Evolutionary conservation across 2,113 vertebrate genomes (phyloP).

Genomic region (Aythya baeri): DNA sequence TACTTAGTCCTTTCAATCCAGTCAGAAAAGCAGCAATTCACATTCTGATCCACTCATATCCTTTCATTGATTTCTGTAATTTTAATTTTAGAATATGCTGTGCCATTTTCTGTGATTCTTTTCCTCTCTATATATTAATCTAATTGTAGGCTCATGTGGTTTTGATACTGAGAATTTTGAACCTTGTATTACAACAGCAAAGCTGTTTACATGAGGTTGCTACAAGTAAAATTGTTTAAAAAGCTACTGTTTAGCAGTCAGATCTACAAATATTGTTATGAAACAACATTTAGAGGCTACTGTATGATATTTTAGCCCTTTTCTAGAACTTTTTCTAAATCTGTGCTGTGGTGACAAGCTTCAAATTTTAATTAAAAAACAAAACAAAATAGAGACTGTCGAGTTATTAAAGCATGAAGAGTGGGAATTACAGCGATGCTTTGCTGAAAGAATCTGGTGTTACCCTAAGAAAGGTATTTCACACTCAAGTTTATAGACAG

Average conservation of each 20-base stretch:
- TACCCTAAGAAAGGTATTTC: not conserved
- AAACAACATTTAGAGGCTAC: not conserved
- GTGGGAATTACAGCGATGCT: not conserved
- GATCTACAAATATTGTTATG: not conserved
- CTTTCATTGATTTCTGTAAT: conserved; percentile 74
- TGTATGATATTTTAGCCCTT: not conserved
- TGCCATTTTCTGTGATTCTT: not conserved
- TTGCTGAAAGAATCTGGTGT: not conserved
- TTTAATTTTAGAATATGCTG: not conserved
- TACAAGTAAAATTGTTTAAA: not conserved
- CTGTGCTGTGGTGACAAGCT: not conserved
- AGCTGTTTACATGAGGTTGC: not conserved
- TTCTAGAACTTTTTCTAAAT: not conserved
- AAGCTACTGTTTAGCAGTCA: not conserved
- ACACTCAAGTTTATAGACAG: not conserved
- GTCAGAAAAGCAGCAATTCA: conserved; percentile 90
- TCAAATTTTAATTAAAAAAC: not conserved
- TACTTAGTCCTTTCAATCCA: conserved; percentile 91
- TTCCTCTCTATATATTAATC: not conserved
- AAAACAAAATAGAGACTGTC: not conserved
- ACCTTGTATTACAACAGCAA: not conserved
- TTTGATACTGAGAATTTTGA: not conserved
- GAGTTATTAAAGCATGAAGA: not conserved
- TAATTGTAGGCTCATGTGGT: not conserved
- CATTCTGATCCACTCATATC: conserved; percentile 94